Base-by-base conservation (phyloP, 2,113 vertebrate genomes). In the Bungarus multicinctus region DNA sequence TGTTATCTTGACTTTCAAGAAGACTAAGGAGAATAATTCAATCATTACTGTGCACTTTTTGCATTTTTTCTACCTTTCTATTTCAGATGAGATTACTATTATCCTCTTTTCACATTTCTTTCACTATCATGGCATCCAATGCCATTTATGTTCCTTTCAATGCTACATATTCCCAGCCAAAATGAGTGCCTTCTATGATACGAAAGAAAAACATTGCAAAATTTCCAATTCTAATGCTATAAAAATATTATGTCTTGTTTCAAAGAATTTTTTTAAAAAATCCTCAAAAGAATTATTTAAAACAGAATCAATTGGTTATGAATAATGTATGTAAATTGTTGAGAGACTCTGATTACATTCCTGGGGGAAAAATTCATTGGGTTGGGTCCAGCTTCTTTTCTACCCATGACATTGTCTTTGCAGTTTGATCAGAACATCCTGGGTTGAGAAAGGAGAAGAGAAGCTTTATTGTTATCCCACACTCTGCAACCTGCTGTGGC, bases 171-270 rank as follows among this genome's bases (percentile, higher is more conserved):
- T 87, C 91, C 9, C n/a, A 34, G 23, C 0, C 90, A 95, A 93
- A 88, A 16, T 39, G 55, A 91, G 23, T 27, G 50, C 54, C 91
- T 47, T 11, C 12, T 57, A 34, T 25, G 27, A 50, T 16, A 34
- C 2, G 27, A 91, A 50, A 52, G 43, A 85, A 47, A 64, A 91
- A 91, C 39, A 57, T 88, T 74, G 58, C 43, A 93, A 85, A 58
- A 88, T 91, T 93, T 90, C 43, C 57, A 58, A 23, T 92, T 64
- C 92, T 86, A 86, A 47, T 92, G 27, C 16, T 88, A 89, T 12
- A 87, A 90, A 96, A 97, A 88, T 74, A 60, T 5, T 88, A 6
- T 52, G n/a, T 23, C 58, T 52, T 43, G 69, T 85, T 81, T 89
- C 85, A 92, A 7, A 94, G 8, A 86, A 55, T 52, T 3, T 54